Evolutionary conservation across 2,797 vertebrate species (phyloP).

Genomic region (Limosa lapponica): DNA sequence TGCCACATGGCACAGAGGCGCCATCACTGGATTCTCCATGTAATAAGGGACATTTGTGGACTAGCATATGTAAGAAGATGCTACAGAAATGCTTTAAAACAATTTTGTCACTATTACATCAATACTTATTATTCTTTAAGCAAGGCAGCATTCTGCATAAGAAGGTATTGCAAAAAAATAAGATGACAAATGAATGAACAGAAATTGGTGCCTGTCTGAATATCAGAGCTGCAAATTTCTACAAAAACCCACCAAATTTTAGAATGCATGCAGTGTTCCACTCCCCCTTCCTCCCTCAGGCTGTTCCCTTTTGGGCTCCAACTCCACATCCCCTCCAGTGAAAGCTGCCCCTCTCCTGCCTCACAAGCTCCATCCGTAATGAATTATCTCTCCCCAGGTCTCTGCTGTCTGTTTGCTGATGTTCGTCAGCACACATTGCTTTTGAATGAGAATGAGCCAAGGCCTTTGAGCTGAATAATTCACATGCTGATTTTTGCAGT

Average conservation of each 20-base stretch:
- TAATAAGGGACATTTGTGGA: background rate
- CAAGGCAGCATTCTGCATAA: background rate
- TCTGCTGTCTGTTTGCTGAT: background rate
- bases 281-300: background rate
- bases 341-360: background rate
- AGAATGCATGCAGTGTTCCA: fast-evolving
- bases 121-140: background rate
- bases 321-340: background rate
- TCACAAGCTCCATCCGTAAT: background rate
- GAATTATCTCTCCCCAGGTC: background rate
- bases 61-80: background rate
- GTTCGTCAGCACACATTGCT: background rate
- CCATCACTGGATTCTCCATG: background rate
- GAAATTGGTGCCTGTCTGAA: background rate
- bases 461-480: background rate
- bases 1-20: background rate
- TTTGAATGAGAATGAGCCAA: background rate
- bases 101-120: background rate
- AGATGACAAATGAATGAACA: background rate
- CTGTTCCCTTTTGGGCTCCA: background rate
- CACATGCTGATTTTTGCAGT: background rate
- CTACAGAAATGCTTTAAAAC: background rate
- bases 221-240: background rate
- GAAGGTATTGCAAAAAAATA: background rate
- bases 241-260: background rate